These are phyloP conservation scores for Calonectris borealis DNA, from an alignment of 2,113 vertebrate species.

Conservation along the genomic window DNA sequence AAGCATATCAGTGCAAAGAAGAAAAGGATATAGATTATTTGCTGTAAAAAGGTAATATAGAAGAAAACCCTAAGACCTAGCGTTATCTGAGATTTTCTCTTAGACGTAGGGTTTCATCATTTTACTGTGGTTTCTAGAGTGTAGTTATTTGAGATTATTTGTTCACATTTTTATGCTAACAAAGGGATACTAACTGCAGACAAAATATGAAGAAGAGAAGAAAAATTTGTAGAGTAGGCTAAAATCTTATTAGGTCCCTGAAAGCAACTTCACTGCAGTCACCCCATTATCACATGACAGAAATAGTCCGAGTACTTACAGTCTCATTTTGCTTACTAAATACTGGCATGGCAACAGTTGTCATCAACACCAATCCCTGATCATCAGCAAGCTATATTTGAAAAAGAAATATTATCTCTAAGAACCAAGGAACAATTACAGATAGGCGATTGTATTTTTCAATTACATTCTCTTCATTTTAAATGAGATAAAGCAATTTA, in stretches of 20 bases:
- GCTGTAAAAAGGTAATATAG: background rate
- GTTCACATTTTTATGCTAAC: background rate
- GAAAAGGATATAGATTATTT: background rate
- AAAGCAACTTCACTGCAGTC: background rate
- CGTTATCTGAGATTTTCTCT: background rate
- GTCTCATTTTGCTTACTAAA: slow-evolving; percentile 99
- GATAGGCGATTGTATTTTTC: background rate
- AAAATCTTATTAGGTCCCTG: background rate
- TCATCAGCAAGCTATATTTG: slow-evolving; percentile 86
- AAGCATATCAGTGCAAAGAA: background rate
- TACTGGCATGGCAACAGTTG: slow-evolving; percentile 98
- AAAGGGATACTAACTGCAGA: background rate
- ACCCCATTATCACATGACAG: background rate
- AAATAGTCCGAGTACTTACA: slow-evolving; percentile 80
- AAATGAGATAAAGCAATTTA: background rate
- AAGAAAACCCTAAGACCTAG: background rate
- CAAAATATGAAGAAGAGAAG: background rate
- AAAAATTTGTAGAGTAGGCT: background rate
- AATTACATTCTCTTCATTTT: background rate
- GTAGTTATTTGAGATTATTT: background rate
- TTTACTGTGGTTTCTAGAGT: background rate
- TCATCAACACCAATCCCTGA: slow-evolving; percentile 92
- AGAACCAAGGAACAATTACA: background rate
- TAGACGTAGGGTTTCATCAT: background rate
- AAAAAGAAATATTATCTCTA: slow-evolving; percentile 41